Evolutionary conservation across 2,113 vertebrate species (phyloP).

Genomic region (Neodontobutis hainanensis): DNA sequence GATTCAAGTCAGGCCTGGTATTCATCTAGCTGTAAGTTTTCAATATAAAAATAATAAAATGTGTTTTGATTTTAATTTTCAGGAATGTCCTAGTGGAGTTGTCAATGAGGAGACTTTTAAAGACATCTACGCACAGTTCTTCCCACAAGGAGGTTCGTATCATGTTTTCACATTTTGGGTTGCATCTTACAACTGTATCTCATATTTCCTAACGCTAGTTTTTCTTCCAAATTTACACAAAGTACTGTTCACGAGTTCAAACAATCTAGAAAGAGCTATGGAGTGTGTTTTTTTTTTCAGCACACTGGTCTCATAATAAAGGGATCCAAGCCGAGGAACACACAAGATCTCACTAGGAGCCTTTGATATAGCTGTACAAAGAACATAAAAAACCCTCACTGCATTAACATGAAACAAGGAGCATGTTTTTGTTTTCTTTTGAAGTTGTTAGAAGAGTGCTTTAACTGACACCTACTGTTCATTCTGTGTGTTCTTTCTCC

Average conservation of each 20-base stretch:
- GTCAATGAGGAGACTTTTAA: constrained; percentile 98
- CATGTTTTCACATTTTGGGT: constrained; percentile 9
- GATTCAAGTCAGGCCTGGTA: not conserved
- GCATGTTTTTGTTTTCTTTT: constrained; percentile 21
- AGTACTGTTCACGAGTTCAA: not conserved
- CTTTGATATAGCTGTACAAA: constrained; percentile 54
- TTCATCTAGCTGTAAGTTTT: not conserved
- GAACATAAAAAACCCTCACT: constrained; percentile 4
- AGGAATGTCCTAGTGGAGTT: constrained; percentile 97
- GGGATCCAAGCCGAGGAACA: constrained; percentile 36
- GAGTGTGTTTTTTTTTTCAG: constrained; percentile 11
- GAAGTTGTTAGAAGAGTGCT: constrained; percentile 22
- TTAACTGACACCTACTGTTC: constrained; percentile 1
- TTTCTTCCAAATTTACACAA: not conserved
- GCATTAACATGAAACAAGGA: constrained; percentile 9
- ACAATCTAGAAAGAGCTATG: not conserved
- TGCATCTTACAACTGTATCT: not conserved
- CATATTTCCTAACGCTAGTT: not conserved
- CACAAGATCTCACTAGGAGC: constrained; percentile 29
- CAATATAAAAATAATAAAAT: not conserved
- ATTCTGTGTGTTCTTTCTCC: constrained; percentile 53
- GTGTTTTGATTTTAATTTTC: constrained; percentile 34
- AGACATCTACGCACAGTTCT: constrained; percentile 97
- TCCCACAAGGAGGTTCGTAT: constrained; percentile 95
- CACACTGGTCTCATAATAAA: constrained; percentile 37